Conservation (phyloP, 2,113 vertebrate genomes). For the Oryzias melastigma region DNA sequence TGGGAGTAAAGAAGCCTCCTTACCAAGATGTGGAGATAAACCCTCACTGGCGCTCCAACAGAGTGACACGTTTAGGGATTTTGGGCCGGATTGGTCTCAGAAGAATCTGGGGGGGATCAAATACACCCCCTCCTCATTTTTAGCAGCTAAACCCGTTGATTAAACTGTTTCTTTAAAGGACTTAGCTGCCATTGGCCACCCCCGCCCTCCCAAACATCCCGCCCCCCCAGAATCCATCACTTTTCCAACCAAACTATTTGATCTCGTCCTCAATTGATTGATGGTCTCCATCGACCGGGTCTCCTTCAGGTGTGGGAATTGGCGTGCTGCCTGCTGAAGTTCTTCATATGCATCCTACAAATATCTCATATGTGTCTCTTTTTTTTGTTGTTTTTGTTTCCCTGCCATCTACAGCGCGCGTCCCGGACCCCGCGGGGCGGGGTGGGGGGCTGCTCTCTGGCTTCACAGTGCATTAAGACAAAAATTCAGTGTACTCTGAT, state of each 20-base stretch:
- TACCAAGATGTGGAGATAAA: slow-evolving; percentile 77
- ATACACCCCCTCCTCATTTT: slow-evolving; percentile 54
- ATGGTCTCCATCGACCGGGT: slow-evolving; percentile 59
- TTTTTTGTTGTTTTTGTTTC: slow-evolving; percentile 23
- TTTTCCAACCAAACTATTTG: slow-evolving; percentile 42
- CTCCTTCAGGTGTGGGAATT: slow-evolving; percentile 51
- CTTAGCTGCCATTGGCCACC: slow-evolving; percentile 49
- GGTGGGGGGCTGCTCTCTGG: slow-evolving; percentile 58
- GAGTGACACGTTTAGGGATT: slow-evolving; percentile 57
- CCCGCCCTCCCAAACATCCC: slow-evolving; percentile 48
- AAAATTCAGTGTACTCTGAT: slow-evolving; percentile 82
- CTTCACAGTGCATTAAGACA: slow-evolving; percentile 86
- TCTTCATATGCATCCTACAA: slow-evolving; percentile 67
- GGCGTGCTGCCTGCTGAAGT: slow-evolving; percentile 51
- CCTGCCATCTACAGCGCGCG: slow-evolving; percentile 50
- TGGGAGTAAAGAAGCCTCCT: slow-evolving; percentile 85
- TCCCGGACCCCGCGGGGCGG: slow-evolving; percentile 64
- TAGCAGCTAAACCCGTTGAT: slow-evolving; percentile 30
- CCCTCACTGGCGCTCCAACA: slow-evolving; percentile 75
- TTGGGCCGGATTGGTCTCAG: slow-evolving; percentile 48
- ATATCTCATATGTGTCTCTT: slow-evolving; percentile 61
- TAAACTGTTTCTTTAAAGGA: slow-evolving; percentile 20
- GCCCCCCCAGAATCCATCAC: slow-evolving; percentile 31
- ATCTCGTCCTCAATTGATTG: slow-evolving; percentile 49
- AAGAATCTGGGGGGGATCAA: slow-evolving; percentile 39